Evolutionary conservation across 2,888 invertebrate species (phyloP), one percentile per base, ranked within the genome.

Genomic region (Clostera curtula): DNA sequence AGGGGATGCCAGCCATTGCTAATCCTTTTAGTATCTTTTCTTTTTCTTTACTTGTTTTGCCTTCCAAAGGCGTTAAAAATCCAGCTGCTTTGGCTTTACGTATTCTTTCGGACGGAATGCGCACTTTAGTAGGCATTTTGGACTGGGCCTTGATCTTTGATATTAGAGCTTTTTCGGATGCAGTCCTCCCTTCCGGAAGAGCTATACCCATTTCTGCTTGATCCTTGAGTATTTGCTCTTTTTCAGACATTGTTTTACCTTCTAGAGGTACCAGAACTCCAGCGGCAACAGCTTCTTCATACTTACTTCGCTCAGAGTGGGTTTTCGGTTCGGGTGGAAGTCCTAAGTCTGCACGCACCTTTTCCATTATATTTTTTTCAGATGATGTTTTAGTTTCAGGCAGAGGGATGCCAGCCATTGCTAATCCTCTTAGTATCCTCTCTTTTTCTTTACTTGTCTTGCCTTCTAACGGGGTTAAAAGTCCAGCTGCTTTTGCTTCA

Each of bases 341-440:
- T 5, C 28, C 31, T n/a, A 26, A n/a, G 4, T 28, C 24, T 3
- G 13, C 8, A 5, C 34, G 27, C 4, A 45, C 38, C 25, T 47
- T 43, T 2, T 40, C 34, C 8, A 18, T 4, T 5, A 18, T 7
- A 7, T 36, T 25, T n/a, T 48, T 49, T 30, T 69, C 66, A 1
- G 36, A 36, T 5, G 32, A 9, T n/a, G 36, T 36, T 16, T 29
- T 32, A 1, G 13, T 24, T 27, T 29, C 27, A 19, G 35, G 35
- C 3, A 64, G 20, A 11, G 34, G 27, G 3, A 34, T n/a, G 3
- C 33, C 33, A 2, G 19, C 9, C 22, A 25, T 29, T 5, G 25
- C 29, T 13, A 33, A 5, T 10, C 33, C 33, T 28, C 5, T 24
- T 8, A 31, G 12, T 26, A 38, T 43, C 19, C 36, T 31, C 33